These are phyloP conservation scores for Bombyx huttoni DNA, from an alignment of 2,888 invertebrate species.

Conservation along the genomic window DNA sequence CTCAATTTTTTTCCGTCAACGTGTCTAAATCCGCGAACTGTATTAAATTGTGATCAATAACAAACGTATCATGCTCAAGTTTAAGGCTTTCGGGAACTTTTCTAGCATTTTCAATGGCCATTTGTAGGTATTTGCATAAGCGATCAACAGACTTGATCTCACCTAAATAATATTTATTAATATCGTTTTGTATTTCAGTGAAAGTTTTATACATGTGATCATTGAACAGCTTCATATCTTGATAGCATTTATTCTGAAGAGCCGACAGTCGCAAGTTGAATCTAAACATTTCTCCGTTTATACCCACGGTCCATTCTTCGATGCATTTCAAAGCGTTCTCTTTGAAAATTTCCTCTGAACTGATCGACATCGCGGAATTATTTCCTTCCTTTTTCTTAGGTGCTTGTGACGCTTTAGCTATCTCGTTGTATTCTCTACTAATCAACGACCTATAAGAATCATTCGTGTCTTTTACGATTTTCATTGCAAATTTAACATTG, in stretches of 20 bases:
- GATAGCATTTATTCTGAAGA: constrained; percentile 44
- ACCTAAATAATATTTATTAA: constrained; percentile 54
- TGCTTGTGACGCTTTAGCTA: constrained; percentile 36
- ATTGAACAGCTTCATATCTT: constrained; percentile 56
- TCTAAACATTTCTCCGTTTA: constrained; percentile 71
- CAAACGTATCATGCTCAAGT: constrained; percentile 60
- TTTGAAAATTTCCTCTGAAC: constrained; percentile 45
- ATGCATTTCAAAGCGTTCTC: constrained; percentile 51
- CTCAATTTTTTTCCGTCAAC: no score
- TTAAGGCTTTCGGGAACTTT: constrained; percentile 56
- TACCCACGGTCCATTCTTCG: constrained; percentile 72
- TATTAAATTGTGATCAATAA: constrained; percentile 56
- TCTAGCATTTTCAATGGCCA: constrained; percentile 61
- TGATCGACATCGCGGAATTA: constrained; percentile 29
- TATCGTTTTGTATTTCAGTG: constrained; percentile 45
- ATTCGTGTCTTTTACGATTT: constrained; percentile 42
- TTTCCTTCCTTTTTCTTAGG: constrained; percentile 44
- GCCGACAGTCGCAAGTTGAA: constrained; percentile 49
- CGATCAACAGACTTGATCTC: constrained; percentile 62
- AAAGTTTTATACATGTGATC: constrained; percentile 53
- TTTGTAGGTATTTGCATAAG: constrained; percentile 62
- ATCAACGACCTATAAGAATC: constrained; percentile 40
- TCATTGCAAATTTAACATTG: constrained; percentile 48
- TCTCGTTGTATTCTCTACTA: constrained; percentile 44
- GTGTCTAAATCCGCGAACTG: constrained; percentile 32